Evolutionary conservation across 2,797 vertebrate species (phyloP), one percentile per base, ranked within the genome.

Genomic region (Hozukius guyotensis): DNA sequence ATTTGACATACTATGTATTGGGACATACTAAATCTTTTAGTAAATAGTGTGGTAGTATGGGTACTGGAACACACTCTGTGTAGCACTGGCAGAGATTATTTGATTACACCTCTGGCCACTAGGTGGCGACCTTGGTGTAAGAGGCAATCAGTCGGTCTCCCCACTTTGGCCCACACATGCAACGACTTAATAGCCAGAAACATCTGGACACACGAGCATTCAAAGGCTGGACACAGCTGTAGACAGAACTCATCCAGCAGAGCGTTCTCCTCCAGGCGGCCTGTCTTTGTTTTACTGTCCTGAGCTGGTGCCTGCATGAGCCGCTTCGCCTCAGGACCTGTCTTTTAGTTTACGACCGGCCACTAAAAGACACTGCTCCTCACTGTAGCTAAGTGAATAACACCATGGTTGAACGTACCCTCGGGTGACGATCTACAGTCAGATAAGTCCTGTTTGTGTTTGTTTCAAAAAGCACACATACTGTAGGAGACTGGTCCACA

Each of bases 141-240:
- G 22, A 32, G 63, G 18, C 9, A 1, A 32, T n/a, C 55, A 31
- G 34, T 34, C 75, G 16, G 20, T 57, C 16, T 10, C 61, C 71
- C 31, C 78, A 8, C 32, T 25, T 67, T 34, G 63, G 72, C 56
- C 84, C 20, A 71, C 69, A 87, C 75, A 80, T 80, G 63, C 5
- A 62, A 68, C 2, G 14, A 75, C 59, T 84, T 88, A 85, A 89
- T 74, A 64, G 78, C 60, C 79, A 81, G 79, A 85, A 92, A 89
- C 91, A 92, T 92, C 87, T 92, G 91, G 89, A 90, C 85, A 74
- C 73, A 70, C 2, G n/a, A 82, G 78, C 75, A 38, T 77, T 88
- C 80, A 90, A 90, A 90, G 86, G 89, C 79, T 77, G 84, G 74
- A 78, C 86, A 78, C 89, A 93, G 91, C 89, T 91, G 89, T 68